Conservation (phyloP, 2,797 vertebrate genomes). For the Gallirallus australis region DNA sequence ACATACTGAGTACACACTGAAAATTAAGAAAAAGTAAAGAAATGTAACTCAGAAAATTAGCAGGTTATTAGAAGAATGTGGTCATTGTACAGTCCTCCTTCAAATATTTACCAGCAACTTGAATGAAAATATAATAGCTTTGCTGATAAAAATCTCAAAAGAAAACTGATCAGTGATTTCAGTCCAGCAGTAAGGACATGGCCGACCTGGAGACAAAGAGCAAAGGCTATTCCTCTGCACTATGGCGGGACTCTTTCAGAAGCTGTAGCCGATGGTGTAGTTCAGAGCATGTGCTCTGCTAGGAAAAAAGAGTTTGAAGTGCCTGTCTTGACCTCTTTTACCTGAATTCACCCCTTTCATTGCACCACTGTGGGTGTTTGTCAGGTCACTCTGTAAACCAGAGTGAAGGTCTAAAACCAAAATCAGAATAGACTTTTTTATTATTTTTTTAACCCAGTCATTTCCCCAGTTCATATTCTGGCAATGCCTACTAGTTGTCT, state of each 20-base stretch:
- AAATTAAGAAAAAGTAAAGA: neutral
- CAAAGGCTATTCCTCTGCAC: neutral
- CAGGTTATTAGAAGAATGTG: neutral
- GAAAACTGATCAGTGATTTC: neutral
- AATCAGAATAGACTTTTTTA: neutral
- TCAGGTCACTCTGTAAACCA: neutral
- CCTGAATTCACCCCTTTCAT: neutral
- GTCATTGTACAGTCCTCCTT: neutral
- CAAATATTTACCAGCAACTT: neutral
- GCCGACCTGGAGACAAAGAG: neutral
- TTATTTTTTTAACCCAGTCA: neutral
- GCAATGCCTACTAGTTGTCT: neutral
- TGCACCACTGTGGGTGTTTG: neutral
- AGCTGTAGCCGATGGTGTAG: neutral
- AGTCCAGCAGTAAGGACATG: neutral
- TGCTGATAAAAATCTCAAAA: neutral
- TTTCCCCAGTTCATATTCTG: neutral
- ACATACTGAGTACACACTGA: neutral
- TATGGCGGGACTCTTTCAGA: neutral
- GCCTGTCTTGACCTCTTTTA: neutral
- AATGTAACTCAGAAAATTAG: neutral
- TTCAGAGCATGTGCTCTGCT: neutral
- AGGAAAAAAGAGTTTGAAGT: neutral
- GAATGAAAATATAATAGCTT: neutral
- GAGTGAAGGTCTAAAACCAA: neutral